A percentile compares a stretch with the other conserved stretches of the same genome.
Evolutionary conservation across 2,797 vertebrate species (phyloP).

Genomic region (Novumbra hubbsi): DNA sequence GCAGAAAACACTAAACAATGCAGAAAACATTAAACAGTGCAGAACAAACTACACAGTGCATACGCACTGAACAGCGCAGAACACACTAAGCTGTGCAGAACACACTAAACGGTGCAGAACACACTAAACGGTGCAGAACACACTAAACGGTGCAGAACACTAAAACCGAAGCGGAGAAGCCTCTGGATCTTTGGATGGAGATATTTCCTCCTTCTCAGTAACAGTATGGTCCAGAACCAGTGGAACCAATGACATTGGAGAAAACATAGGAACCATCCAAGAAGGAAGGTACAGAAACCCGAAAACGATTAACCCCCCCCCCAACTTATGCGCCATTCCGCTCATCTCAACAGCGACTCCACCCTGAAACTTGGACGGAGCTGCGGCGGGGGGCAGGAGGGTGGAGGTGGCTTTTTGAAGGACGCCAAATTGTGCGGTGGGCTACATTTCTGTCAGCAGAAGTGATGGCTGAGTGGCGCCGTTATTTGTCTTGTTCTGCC

Average conservation of each 20-base stretch:
- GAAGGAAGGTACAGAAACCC: background rate
- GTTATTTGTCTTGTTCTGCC: conserved; percentile 85
- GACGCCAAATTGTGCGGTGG: conserved; percentile 78
- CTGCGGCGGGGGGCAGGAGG: background rate
- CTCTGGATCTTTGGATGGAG: too few species aligned
- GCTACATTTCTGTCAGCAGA: conserved; percentile 85
- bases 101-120: conserved; percentile 39
- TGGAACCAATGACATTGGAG: background rate
- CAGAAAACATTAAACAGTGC: conserved; percentile 32
- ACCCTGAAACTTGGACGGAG: conserved; percentile 54
- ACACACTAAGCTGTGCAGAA: conserved; percentile 39
- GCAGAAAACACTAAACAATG: conserved; percentile 48
- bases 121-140: conserved; percentile 28
- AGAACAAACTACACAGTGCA: too few species aligned
- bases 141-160: conserved; percentile 2
- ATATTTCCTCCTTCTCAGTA: background rate
- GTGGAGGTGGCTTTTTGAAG: conserved; percentile 53
- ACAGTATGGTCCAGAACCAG: background rate
- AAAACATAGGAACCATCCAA: background rate
- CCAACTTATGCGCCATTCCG: conserved; percentile 24
- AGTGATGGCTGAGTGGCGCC: conserved; percentile 80
- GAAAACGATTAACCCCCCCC: background rate
- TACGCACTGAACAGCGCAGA: conserved; percentile 36
- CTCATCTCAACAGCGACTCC: conserved; percentile 42
- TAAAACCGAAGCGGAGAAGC: too few species aligned